Conservation (phyloP, 2,888 invertebrate species). For the Chaitophorus viminalis region DNA sequence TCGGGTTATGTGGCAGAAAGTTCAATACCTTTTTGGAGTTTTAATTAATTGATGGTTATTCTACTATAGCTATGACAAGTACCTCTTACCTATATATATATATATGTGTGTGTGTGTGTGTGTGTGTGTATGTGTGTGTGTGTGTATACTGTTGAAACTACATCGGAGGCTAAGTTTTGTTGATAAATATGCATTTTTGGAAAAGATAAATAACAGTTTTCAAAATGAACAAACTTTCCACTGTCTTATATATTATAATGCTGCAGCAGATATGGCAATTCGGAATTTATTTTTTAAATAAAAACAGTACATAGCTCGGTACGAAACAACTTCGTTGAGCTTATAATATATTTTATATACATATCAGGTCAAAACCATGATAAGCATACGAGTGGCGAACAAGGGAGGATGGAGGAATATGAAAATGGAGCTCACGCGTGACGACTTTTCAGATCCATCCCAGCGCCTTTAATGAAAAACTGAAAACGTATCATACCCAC, state of each 20-base stretch:
- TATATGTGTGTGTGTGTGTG: too few relatives aligned
- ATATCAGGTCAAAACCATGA: not conserved
- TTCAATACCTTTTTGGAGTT: too few relatives aligned
- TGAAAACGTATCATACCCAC: slow-evolving; percentile 22
- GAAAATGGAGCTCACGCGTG: slow-evolving; percentile 1
- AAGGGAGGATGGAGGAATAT: not conserved
- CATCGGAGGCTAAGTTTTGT: too few relatives aligned
- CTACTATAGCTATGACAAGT: too few relatives aligned
- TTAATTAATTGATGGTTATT: too few relatives aligned
- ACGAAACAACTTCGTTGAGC: not conserved
- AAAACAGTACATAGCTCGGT: not conserved
- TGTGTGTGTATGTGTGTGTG: too few relatives aligned
- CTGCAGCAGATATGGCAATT: not conserved
- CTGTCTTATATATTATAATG: not conserved
- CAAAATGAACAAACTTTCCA: not conserved
- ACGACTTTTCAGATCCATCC: not conserved
- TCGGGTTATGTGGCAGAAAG: too few relatives aligned
- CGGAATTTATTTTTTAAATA: not conserved
- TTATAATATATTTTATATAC: not conserved
- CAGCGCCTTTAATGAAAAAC: slow-evolving; percentile 53
- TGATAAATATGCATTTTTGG: not conserved
- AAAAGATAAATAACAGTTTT: not conserved
- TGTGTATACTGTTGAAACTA: too few relatives aligned
- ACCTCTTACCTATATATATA: too few relatives aligned
- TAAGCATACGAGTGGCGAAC: not conserved